Evolutionary conservation across 2,888 invertebrate genomes (phyloP), one percentile per base, ranked within the genome.

Genomic region (Oxytorus armatus): DNA sequence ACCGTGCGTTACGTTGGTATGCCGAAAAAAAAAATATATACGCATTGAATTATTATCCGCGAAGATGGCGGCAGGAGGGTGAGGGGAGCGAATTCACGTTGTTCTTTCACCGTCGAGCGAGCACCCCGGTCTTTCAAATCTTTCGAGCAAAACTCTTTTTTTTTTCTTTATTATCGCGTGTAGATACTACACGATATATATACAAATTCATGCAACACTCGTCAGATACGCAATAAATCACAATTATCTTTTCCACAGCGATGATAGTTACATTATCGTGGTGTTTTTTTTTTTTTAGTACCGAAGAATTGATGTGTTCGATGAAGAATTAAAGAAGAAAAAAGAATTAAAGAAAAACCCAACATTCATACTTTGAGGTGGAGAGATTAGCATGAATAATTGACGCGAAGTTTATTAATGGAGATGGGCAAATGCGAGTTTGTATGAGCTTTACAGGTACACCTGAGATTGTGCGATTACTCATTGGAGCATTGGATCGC

Each of bases 311-410:
- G 16, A 14, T 44, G 59, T 59, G 18, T 59, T 66, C 47, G 44
- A 23, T 29, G 16, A 61, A 25, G 44, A 68, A 77, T 68, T 8
- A 8, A 47, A 57, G 11, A 55, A 14, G n/a, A 33, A 59, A 3
- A 33, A 70, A 80, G 65, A 69, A 25, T 16, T 49, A 18, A 33
- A 59, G 3, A 33, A 70, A 80, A 69, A 69, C 36, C 23, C 55
- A 69, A 36, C 63, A 29, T 8, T 55, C 14, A 39, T 42, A 59
- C 18, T 69, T 59, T 57, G 65, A 14, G 16, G 33, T 21, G n/a
- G n/a, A n/a, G n/a, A n/a, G 72, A 77, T 51, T 3, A 55, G 65
- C 73, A 77, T 80, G 77, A 77, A 77, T 77, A 77, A 77, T 77
- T 42, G 29, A 80, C 55, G 65, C 47, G 14, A 63, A 55, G 39